A percentile compares a stretch with the other conserved stretches of the same genome.
Evolutionary conservation across 2,888 invertebrate genomes (phyloP).

Genomic region (Aleiodes alternator): DNA sequence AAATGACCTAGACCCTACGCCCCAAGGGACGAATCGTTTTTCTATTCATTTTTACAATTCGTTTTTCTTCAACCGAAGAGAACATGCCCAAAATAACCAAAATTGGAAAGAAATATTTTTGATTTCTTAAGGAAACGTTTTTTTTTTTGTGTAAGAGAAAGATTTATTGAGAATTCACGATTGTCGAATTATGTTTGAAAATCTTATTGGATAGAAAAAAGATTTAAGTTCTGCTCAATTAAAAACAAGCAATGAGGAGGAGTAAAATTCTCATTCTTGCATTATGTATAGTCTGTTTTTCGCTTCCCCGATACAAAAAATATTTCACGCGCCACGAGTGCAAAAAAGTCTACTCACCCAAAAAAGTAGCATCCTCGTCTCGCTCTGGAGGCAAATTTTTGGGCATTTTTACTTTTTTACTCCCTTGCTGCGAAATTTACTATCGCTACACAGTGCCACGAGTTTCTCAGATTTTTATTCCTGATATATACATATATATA

Average conservation of each 20-base stretch:
- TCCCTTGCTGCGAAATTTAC: too few species aligned
- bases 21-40: conserved; percentile 25
- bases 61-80: not conserved
- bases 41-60: conserved; percentile 22
- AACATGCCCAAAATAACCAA: conserved; percentile 22
- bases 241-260: not conserved
- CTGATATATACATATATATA: conserved; percentile 13
- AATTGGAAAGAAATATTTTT: conserved; percentile 3
- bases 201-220: not conserved
- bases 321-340: too few species aligned
- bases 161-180: not conserved
- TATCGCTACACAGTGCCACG: too few species aligned
- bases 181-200: too few species aligned
- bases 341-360: too few species aligned
- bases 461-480: conserved; percentile 10
- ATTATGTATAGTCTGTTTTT: too few species aligned
- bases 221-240: too few species aligned
- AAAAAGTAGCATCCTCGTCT: too few species aligned
- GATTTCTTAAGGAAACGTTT: not conserved
- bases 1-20: conserved; percentile 31
- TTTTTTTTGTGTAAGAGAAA: not conserved
- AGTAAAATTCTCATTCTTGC: not conserved
- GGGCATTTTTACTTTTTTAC: too few species aligned
- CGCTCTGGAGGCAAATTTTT: too few species aligned
- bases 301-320: too few species aligned